phyloP scores from a whole-genome alignment of 1,140 invertebrate species.

The Drosophila tani region DNA sequence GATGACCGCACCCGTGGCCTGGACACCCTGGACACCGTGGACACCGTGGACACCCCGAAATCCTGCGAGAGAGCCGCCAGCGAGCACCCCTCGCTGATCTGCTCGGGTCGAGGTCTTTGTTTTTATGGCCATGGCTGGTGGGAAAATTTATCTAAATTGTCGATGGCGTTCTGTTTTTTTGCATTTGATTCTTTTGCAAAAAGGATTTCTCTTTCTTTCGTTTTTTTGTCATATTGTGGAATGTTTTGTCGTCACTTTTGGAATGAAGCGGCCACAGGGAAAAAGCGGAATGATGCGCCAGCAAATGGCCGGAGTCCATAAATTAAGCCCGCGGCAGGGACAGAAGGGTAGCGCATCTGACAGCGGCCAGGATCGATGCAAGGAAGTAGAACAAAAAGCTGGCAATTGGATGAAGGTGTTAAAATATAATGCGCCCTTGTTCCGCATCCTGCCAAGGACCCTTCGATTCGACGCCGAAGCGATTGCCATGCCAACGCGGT shows the following conservation, averaged over 20 bases:
- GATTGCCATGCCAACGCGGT: conserved; percentile 34
- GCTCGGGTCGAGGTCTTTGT: conserved; percentile 74
- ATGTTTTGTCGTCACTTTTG: conserved; percentile 85
- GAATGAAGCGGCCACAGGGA: conserved; percentile 34
- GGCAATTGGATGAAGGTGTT: conserved; percentile 85
- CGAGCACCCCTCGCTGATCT: conserved; percentile 66
- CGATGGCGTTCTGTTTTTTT: conserved; percentile 67
- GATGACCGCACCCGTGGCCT: conserved; percentile 62
- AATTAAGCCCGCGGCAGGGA: conserved; percentile 65
- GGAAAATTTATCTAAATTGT: conserved; percentile 85
- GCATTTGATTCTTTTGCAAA: conserved; percentile 66
- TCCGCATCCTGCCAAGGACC: conserved; percentile 35
- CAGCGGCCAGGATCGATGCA: conserved; percentile 72
- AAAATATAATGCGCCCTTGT: conserved; percentile 74
- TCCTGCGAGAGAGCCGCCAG: conserved; percentile 23
- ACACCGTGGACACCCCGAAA: conserved; percentile 45
- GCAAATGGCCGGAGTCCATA: conserved; percentile 82
- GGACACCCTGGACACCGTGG: conserved; percentile 48
- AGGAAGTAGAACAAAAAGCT: conserved; percentile 61
- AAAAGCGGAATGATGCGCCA: conserved; percentile 60
- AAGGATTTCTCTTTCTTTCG: conserved; percentile 63
- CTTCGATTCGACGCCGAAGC: conserved; percentile 2
- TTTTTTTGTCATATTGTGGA: conserved; percentile 84
- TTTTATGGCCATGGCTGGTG: conserved; percentile 81
- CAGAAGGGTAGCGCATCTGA: conserved; percentile 48